These are phyloP conservation scores for Drosophila teissieri DNA, from an alignment of 1,140 invertebrate species.

Conservation along the genomic window DNA sequence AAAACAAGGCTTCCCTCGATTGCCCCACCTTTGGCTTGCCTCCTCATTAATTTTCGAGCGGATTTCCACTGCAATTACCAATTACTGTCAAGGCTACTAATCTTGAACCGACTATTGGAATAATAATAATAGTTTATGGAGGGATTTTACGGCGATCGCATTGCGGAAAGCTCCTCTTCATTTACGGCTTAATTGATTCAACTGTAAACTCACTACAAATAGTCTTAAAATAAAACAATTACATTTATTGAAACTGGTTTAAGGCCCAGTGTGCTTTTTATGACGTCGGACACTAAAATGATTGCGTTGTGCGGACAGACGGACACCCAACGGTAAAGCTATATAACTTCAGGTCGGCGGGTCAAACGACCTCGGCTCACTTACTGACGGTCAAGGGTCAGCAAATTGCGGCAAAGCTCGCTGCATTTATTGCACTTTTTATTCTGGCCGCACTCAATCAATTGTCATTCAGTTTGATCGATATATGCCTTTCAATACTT, in stretches of 20 bases:
- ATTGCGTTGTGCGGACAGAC: slow-evolving; percentile 25
- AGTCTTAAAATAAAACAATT: slow-evolving; percentile 31
- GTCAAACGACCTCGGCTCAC: slow-evolving; percentile 21
- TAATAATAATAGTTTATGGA: slow-evolving; percentile 3
- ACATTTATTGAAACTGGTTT: slow-evolving; percentile 22
- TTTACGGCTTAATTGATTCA: slow-evolving; percentile 18
- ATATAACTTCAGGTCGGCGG: slow-evolving; percentile 33
- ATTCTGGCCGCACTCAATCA: slow-evolving; percentile 28
- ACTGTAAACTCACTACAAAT: slow-evolving; percentile 37
- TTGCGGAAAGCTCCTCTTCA: slow-evolving; percentile 10
- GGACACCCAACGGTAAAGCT: slow-evolving; percentile 20
- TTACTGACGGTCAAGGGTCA: slow-evolving; percentile 12
- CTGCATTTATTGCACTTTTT: slow-evolving; percentile 34
- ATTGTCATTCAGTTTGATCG: slow-evolving; percentile 41
- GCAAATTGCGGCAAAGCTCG: slow-evolving; percentile 19
- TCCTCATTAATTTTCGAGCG: slow-evolving; percentile 24
- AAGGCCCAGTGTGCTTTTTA: slow-evolving; percentile 9
- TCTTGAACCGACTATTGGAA: neutral
- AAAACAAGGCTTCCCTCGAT: slow-evolving; percentile 18
- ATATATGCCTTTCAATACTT: slow-evolving; percentile 34
- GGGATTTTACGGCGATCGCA: slow-evolving; percentile 3
- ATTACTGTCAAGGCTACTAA: slow-evolving; percentile 21
- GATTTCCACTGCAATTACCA: slow-evolving; percentile 28
- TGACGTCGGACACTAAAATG: slow-evolving; percentile 18
- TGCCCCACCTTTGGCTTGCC: slow-evolving; percentile 7